Evolutionary conservation across 92 coral and sea anemone species (phyloP).

Genomic region (Phenganax stokvisi): DNA sequence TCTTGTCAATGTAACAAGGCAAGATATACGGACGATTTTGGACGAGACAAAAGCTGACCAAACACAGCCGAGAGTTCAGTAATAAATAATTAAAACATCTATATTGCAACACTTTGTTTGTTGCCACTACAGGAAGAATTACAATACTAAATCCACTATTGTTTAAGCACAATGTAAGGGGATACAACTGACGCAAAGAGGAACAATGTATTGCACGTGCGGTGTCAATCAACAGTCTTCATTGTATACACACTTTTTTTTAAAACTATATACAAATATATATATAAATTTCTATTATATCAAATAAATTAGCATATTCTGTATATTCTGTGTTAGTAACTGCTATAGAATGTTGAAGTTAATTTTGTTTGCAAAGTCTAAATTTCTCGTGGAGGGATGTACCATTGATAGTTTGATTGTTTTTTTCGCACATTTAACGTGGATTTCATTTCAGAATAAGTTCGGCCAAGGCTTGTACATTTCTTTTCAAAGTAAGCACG

Average conservation of each 20-base stretch:
- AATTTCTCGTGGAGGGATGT: too few relatives aligned
- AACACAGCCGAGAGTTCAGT: background rate
- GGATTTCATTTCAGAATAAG: background rate
- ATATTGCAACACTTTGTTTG: background rate
- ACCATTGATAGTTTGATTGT: background rate
- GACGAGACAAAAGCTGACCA: conserved; percentile 60
- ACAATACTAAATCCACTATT: background rate
- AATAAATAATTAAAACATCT: conserved; percentile 2
- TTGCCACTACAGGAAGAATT: background rate
- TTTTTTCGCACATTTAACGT: background rate
- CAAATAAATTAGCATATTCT: too few relatives aligned
- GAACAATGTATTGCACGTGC: too few relatives aligned
- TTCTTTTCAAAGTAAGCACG: background rate
- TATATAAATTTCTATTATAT: too few relatives aligned
- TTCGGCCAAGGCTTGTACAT: background rate
- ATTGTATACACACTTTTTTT: too few relatives aligned
- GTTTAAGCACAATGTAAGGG: background rate
- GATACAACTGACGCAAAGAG: too few relatives aligned
- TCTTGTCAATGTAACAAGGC: conserved; percentile 71
- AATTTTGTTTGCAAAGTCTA: too few relatives aligned
- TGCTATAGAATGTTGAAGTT: too few relatives aligned
- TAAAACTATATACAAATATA: too few relatives aligned
- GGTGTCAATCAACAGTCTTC: too few relatives aligned
- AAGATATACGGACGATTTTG: conserved; percentile 69
- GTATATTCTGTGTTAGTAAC: too few relatives aligned